Base-by-base conservation (phyloP, 2,113 vertebrate species). In the Dunckerocampus dactyliophorus region DNA sequence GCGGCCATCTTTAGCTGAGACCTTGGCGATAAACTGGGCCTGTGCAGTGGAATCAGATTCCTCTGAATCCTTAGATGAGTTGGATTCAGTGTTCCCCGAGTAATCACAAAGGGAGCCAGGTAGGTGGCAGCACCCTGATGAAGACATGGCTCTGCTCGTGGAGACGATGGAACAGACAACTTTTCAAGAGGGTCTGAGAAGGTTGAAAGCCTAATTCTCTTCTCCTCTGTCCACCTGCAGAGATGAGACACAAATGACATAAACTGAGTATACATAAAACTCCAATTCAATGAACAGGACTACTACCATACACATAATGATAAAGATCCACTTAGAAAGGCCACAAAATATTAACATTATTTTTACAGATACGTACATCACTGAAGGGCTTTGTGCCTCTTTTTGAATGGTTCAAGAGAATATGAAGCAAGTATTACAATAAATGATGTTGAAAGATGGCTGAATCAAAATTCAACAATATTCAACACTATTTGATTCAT, bases 31-130 rank as follows among this genome's bases (percentile, higher is more conserved):
- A 42, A 93, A 97, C 69, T 97, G 96, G 0, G 95, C 93, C 55
- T 93, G 92, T 0, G 92, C 37, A 4, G 82, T 88, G 0, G 93
- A 77, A 63, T 93, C 84, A 28, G 93, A 83, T 51, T 95, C 92
- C 82, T 95, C 93, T 68, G 94, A 91, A 0, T 93, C 89, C 85
- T 98, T 98, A 68, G 94, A 85, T 90, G 84, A 90, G 53, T 94
- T 87, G 0, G 92, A 83, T 16, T 90, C 85, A 4, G 82, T 56
- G 28, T 72, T 92, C 37, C 93, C 89, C 0, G 94, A 92, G 76
- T 96, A 96, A 88, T 97, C 95, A 2, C 96, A 98, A 11, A 97
- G 91, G 62, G 95, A 95, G 77, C 95, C 94, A 0, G 96, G 95
- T 57, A 97, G 92, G 82, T 97, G 96, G 88, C 94, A 98, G 88